phyloP scores from a whole-genome alignment of 2,888 invertebrate species.

The Didymodactylos carnosus region DNA sequence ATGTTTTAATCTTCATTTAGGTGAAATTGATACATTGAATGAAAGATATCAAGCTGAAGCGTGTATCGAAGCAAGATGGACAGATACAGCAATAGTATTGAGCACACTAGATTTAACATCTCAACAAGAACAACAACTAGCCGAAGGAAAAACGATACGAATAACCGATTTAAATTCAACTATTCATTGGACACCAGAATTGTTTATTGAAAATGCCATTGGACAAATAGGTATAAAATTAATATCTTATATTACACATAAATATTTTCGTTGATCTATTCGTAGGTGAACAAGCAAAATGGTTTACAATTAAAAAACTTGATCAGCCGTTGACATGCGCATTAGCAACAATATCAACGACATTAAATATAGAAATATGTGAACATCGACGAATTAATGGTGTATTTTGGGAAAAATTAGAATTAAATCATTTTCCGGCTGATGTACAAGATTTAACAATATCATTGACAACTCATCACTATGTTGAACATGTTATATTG shows the following conservation, averaged over 20 bases:
- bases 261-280: too few species aligned
- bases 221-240: too few species aligned
- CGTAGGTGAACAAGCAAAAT: not conserved
- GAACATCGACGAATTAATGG: not conserved
- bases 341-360: not conserved
- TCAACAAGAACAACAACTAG: not conserved
- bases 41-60: constrained; percentile 10
- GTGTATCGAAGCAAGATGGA: not conserved
- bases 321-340: not conserved
- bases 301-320: not conserved
- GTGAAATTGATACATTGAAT: constrained; percentile 7
- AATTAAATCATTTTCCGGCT: constrained; percentile 7
- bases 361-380: not conserved
- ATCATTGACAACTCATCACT: constrained; percentile 11
- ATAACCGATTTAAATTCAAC: not conserved
- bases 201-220: constrained; percentile 5
- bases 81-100: not conserved
- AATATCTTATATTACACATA: too few species aligned
- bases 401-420: constrained; percentile 5
- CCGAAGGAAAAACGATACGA: not conserved
- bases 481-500: constrained; percentile 19
- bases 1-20: not conserved
- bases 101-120: not conserved
- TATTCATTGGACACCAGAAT: not conserved
- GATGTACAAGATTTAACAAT: constrained; percentile 6